Evolutionary conservation across 2,888 invertebrate species (phyloP).

Genomic region (Arge pagana): DNA sequence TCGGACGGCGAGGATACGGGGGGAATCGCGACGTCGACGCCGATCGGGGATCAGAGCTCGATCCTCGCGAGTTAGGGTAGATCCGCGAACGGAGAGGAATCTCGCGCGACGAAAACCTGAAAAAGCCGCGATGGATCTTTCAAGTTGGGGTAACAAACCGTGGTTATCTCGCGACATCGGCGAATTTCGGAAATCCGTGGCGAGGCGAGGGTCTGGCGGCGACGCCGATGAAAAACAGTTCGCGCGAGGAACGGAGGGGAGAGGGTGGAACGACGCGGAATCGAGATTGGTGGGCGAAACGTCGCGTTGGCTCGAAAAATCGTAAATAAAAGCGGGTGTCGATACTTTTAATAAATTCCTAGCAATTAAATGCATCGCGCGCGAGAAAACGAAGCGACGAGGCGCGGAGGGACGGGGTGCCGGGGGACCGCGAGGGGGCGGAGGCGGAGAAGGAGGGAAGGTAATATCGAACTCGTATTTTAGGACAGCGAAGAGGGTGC

Average conservation of each 20-base stretch:
- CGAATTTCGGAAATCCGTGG: neutral
- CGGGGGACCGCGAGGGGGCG: neutral
- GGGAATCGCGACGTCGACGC: too few relatives aligned
- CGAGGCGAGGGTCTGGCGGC: neutral
- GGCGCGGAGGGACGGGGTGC: neutral
- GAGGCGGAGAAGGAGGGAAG: conserved; percentile 9
- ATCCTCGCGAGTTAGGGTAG: too few relatives aligned
- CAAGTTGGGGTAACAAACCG: conserved; percentile 12
- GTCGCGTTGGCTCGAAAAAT: conserved; percentile 50
- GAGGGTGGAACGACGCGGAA: neutral
- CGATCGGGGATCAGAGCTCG: too few relatives aligned
- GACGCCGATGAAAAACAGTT: neutral
- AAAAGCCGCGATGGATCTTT: too few relatives aligned
- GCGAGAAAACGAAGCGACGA: neutral
- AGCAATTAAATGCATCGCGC: conserved; percentile 50
- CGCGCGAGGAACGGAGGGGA: neutral
- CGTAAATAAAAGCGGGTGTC: conserved; percentile 54
- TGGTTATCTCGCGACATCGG: conserved; percentile 14
- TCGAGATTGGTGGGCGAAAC: too few relatives aligned
- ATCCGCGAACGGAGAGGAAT: conserved; percentile 13
- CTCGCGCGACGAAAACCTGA: neutral
- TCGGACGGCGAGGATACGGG: too few relatives aligned
- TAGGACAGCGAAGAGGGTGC: conserved; percentile 6
- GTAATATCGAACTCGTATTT: conserved; percentile 28
- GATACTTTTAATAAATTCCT: conserved; percentile 57